Base-by-base conservation (phyloP, 2,797 vertebrate genomes). In the Poeciliopsis presidionis region DNA sequence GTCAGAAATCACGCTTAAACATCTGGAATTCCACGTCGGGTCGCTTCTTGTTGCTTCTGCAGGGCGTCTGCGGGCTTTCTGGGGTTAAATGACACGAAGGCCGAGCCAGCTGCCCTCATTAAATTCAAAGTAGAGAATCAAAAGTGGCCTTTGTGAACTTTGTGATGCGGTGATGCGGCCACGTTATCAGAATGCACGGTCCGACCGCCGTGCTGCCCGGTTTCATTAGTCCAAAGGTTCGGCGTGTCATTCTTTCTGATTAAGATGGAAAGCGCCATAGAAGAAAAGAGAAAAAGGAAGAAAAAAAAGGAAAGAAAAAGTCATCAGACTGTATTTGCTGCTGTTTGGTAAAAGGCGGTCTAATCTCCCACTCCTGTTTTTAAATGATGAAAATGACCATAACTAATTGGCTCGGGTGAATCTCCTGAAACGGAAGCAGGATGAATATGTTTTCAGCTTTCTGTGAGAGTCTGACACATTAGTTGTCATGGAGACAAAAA, bases 401-500 rank as follows among this genome's bases (percentile, higher is more conserved):
- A 78, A 75, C 80, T 70, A 89, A 89, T 84, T 81, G 82, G 81
- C 74, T 55, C 79, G 72, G 75, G 85, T 88, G 75, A 86, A 88
- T 87, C 78, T 77, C 78, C 83, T 67, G 88, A 61, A 86, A 81
- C 75, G 74, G 77, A 80, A 51, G 39, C 22, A 72, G 78, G 80
- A 47, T 73, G 53, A 63, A 75, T 73, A n/a, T 72, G 49, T 82
- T 76, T 76, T 25, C 33, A 74, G 57, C 14, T 55, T 73, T 86
- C 73, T 71, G 25, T 73, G 30, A 51, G 53, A 81, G 51, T 71
- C 69, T 81, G 81, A 87, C 73, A 73, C 75, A 20, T 43, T 79
- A 81, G 65, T 76, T 74, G 74, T 78, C 73, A 77, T 22, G 25
- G 49, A 82, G 61, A 74, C 47, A 61, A 81, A 75, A 74, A 11